Base-by-base conservation (phyloP, 1,140 invertebrate species). In the Brachionus rotundiformis region DNA sequence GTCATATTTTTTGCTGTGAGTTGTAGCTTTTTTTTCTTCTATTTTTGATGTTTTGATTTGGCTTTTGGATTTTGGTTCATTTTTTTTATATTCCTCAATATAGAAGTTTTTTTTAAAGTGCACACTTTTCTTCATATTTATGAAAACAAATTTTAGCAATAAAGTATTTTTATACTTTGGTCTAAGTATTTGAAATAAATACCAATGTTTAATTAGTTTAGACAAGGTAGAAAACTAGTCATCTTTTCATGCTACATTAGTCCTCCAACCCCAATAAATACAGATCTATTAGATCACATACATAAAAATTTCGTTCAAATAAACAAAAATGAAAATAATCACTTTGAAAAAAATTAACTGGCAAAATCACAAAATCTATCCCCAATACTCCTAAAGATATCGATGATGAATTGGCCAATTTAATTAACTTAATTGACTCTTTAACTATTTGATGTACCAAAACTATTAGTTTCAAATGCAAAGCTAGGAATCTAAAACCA, bases 351-450 rank as follows among this genome's bases (percentile, higher is more conserved):
- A 61, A 61, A 61, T 13, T 61, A 61, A 27, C 54, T 61, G 54
- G 16, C 54, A 61, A 61, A 61, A 54, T 6, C 6, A 19, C 16
- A 61, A 61, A 27, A 61, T 29, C 54, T 27, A 61, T 29, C 27
- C 27, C 13, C 23, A 61, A 29, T 29, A 61, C 54, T 61, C 54
- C 23, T 27, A 61, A 61, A 61, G 54, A 61, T 29, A 61, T 61
- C 10, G 54, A 61, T 61, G 27, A 61, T 61, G 54, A 61, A 61
- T 61, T 61, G 27, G 54, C 54, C 54, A 29, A 25, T 27, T 27
- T 61, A 61, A 61, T 61, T 29, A 61, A 61, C 13, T 61, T 61
- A 61, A 61, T 61, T 29, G 54, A 23, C 54, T 61, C 54, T 25
- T 61, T 23, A 29, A 27, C 27, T 27, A 61, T 16, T 27, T 25